Evolutionary conservation across 1,140 invertebrate species (phyloP), one percentile per base, ranked within the genome.

Genomic region (Hyphantria cunea): DNA sequence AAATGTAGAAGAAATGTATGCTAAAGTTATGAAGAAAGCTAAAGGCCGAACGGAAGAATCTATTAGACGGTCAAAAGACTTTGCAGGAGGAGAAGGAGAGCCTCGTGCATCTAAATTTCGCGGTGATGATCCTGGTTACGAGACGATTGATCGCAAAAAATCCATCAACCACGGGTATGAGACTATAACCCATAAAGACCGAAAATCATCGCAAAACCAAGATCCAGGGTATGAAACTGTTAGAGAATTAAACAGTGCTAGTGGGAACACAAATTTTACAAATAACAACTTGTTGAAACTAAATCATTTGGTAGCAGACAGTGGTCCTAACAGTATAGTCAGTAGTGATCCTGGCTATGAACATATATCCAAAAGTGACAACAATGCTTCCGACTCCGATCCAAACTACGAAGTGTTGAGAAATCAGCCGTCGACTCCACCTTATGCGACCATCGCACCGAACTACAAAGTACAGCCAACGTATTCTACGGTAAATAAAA

Each of bases 1-100:
- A 61, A 95, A 95, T 72, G 74, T 96, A 0, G 96, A 97, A 75
- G 96, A 96, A 70, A 96, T 97, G 94, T 97, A 97, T 79, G 96
- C 96, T 0, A 97, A 97, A 91, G 96, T 97, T 0, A 93, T 94
- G 74, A 95, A 96, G 74, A 94, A 94, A 78, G 92, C 92, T 17
- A 91, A 92, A 70, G 62, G 80, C 33, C 84, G 82, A 66, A 31
- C 64, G 0, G 84, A 88, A 15, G 87, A 88, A 12, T 42, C 64
- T 1, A 41, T 47, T 0, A 70, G 71, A 17, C 80, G 76, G 10
- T 73, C 72, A 9, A 88, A 84, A 72, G 84, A 88, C 14, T 54
- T 66, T 6, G 42, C 70, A 3, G 64, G 64, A 37, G 64, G 47
- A 6, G 78, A 86, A 11, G 12, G 52, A 0, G 76, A 83, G 17